Evolutionary conservation across 2,888 invertebrate species (phyloP).

Genomic region (Pocota personata): DNA sequence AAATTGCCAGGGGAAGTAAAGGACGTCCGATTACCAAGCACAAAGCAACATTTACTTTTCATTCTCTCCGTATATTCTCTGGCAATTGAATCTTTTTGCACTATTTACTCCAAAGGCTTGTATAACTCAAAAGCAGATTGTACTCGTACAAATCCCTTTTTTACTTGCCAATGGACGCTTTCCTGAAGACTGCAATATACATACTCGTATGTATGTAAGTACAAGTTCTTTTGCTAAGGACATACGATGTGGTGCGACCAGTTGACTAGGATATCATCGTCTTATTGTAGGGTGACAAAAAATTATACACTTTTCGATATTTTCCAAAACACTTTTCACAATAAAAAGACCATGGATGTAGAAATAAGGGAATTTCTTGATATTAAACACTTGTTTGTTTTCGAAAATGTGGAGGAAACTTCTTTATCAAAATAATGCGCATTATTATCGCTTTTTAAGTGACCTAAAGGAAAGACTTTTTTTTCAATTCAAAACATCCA

Average conservation of each 20-base stretch:
- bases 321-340: too few relatives aligned
- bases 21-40: constrained; percentile 11
- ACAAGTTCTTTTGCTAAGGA: not conserved
- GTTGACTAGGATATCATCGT: not conserved
- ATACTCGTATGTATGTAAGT: not conserved
- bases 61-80: constrained; percentile 6
- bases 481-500: too few relatives aligned
- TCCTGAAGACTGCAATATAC: not conserved
- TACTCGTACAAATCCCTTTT: not conserved
- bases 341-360: too few relatives aligned
- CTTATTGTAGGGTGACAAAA: not conserved
- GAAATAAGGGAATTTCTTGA: too few relatives aligned
- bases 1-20: constrained; percentile 4
- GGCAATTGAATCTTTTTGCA: constrained; percentile 23
- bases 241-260: not conserved
- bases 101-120: constrained; percentile 13
- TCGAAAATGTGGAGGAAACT: too few relatives aligned
- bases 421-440: too few relatives aligned
- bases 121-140: constrained; percentile 10
- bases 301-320: not conserved
- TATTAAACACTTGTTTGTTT: too few relatives aligned
- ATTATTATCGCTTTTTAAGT: too few relatives aligned
- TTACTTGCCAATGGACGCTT: constrained; percentile 4
- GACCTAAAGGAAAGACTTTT: too few relatives aligned
- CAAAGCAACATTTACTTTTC: constrained; percentile 50